Evolutionary conservation across 2,113 vertebrate genomes (phyloP).

Genomic region (Centropus bengalensis): DNA sequence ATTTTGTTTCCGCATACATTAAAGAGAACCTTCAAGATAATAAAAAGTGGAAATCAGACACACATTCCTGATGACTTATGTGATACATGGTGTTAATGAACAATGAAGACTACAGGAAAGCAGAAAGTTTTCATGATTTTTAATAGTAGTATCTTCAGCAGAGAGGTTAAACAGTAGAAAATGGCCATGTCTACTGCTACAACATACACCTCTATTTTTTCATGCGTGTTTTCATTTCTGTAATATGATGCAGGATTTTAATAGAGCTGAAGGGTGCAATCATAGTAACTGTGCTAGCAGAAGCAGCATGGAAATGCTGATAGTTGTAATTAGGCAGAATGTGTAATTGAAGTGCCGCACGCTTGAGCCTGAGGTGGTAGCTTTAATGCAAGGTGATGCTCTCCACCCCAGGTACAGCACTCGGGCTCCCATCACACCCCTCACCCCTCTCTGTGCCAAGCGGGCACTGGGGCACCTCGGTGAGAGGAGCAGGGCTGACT

Average conservation of each 20-base stretch:
- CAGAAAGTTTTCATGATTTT: not conserved
- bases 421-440: not conserved
- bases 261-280: not conserved
- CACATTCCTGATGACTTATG: constrained; percentile 25
- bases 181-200: not conserved
- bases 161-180: not conserved
- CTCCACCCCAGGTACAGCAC: not conserved
- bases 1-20: constrained; percentile 26
- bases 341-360: not conserved
- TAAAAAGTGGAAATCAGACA: constrained; percentile 27
- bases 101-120: constrained; percentile 15
- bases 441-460: not conserved
- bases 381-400: accelerated
- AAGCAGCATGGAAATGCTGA: not conserved
- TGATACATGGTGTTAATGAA: constrained; percentile 26
- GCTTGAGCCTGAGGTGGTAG: not conserved
- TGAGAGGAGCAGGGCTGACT: not conserved
- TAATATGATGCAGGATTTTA: not conserved
- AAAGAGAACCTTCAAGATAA: constrained; percentile 24
- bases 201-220: not conserved
- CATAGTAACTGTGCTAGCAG: not conserved
- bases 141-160: not conserved
- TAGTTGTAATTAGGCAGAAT: not conserved
- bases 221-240: not conserved
- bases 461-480: accelerated